Base-by-base conservation (phyloP, 2,888 invertebrate genomes). In the Nasonia oneida region DNA sequence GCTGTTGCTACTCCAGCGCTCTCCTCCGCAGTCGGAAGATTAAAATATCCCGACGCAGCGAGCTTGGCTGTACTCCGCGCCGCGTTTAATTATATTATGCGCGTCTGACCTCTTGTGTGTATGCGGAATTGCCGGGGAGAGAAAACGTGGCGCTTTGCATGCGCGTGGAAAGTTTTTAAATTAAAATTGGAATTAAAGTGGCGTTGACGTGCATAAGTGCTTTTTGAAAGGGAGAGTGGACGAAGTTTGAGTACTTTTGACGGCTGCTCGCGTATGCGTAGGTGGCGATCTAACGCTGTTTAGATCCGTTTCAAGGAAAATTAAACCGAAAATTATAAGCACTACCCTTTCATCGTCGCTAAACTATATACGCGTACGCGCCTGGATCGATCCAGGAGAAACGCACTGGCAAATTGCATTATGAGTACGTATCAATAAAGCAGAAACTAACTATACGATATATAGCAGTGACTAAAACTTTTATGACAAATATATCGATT, bases 401-500 rank as follows among this genome's bases (percentile, higher is more conserved):
- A 12, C 42, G 2, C 12, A 47, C 10, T 2, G 12, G 42, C 42
- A 47, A 57, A 57, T 57, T 57, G 57, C 2, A 18, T 57, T 47
- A 47, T 47, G 10, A 47, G 29, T 18, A 70, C 33, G 70, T 37
- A 37, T 33, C 70, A 39, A 15, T 33, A 64, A 37, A 37, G 6
- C 78, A 78, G 64, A 39, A 29, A 42, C n/a, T 42, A 64, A 37
- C 5, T 23, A 42, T 6, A 42, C 42, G 42, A 42, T 29, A 29
- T 29, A 1, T 42, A 1, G 1, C 39, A 10, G 23, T 23, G 4
- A n/a, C 5, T 53, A 18, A 29, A 80, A 80, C 37, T 80, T 37
- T 15, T 71, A 29, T 50, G 67, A 53, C 80, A 71, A 53, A 71
- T 80, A 47, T 23, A 80, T 80, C 71, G 10, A 39, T 47, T 53